Evolutionary conservation across 2,888 invertebrate genomes (phyloP).

Genomic region (Phalera bucephala): DNA sequence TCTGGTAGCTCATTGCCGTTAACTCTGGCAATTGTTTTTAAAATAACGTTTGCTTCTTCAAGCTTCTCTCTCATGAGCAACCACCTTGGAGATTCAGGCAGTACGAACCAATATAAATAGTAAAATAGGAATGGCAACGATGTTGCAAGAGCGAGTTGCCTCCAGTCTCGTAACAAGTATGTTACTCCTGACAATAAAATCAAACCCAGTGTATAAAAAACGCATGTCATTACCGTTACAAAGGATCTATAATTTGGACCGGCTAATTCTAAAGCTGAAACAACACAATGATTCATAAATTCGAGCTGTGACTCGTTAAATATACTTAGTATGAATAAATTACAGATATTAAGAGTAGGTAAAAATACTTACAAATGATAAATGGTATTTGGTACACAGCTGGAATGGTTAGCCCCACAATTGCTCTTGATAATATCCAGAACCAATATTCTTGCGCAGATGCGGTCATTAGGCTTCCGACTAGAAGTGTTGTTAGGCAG

Average conservation of each 20-base stretch:
- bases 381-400: conserved; percentile 97
- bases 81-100: conserved; percentile 97
- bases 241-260: conserved; percentile 96
- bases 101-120: conserved; percentile 92
- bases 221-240: conserved; percentile 95
- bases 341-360: background rate
- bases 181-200: conserved; percentile 93
- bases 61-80: conserved; percentile 91
- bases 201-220: conserved; percentile 94
- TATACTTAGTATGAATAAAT: background rate
- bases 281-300: conserved; percentile 5
- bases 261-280: conserved; percentile 93
- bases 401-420: conserved; percentile 96
- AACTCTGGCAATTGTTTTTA: conserved; percentile 89
- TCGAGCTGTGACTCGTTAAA: no score
- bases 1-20: conserved; percentile 90
- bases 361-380: conserved; percentile 90
- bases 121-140: conserved; percentile 93
- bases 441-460: conserved; percentile 90
- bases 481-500: conserved; percentile 91
- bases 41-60: conserved; percentile 90
- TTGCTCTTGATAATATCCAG: conserved; percentile 90
- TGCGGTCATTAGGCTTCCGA: conserved; percentile 91
- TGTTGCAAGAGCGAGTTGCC: conserved; percentile 89
- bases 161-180: conserved; percentile 93